Evolutionary conservation across 2,113 vertebrate genomes (phyloP).

Genomic region (Notothenia coriiceps): DNA sequence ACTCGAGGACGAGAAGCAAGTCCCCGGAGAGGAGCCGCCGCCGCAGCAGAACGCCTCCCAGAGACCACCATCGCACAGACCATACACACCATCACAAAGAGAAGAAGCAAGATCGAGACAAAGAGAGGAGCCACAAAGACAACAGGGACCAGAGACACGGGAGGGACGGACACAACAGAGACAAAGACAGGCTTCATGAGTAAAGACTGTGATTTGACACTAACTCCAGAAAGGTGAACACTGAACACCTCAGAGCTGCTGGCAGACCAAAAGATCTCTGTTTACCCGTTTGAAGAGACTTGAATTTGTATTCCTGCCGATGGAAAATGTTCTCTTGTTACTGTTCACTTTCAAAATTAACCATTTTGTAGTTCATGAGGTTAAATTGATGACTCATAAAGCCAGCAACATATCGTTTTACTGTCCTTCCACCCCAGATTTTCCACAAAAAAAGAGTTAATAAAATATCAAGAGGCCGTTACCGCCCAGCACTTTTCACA

Average conservation of each 20-base stretch:
- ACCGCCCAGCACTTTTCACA: not conserved
- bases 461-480: not conserved
- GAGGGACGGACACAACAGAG: constrained; percentile 50
- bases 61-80: constrained; percentile 43
- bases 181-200: constrained; percentile 50
- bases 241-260: not conserved
- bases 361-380: not conserved
- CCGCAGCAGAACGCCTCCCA: constrained; percentile 65
- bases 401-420: not conserved
- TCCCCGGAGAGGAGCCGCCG: constrained; percentile 43
- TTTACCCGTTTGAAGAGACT: not conserved
- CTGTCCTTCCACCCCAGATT: not conserved
- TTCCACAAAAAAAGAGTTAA: not conserved
- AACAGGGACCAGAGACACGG: constrained; percentile 44
- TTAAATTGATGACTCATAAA: not conserved
- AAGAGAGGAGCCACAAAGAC: constrained; percentile 49
- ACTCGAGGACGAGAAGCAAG: constrained; percentile 48
- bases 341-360: not conserved
- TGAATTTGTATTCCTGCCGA: not conserved
- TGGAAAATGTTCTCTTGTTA: not conserved
- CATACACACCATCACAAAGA: constrained; percentile 53
- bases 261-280: not conserved
- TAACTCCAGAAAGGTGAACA: too few relatives aligned
- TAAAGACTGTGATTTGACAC: constrained; percentile 23
- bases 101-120: constrained; percentile 58